Evolutionary conservation across 2,113 vertebrate genomes (phyloP).

Genomic region (Trachemys scripta): DNA sequence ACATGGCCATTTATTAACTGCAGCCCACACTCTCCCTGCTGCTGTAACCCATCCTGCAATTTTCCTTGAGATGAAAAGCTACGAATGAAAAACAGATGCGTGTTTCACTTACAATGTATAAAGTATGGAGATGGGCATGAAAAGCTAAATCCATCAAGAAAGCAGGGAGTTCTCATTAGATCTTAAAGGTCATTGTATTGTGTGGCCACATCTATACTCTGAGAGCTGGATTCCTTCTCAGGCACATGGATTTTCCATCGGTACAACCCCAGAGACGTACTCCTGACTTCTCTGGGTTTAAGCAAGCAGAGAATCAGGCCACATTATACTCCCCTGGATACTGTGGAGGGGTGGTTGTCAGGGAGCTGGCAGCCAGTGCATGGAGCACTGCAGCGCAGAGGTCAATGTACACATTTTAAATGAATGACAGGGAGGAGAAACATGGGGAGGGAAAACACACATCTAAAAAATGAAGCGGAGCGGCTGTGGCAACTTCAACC

Average conservation of each 20-base stretch:
- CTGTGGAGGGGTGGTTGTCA: slow-evolving; percentile 7
- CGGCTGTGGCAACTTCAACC: background rate
- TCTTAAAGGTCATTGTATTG: background rate
- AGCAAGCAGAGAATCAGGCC: slow-evolving; percentile 35
- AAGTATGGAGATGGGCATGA: slow-evolving; percentile 54
- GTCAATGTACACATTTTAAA: background rate
- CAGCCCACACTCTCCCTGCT: slow-evolving; percentile 45
- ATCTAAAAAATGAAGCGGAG: background rate
- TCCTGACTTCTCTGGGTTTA: slow-evolving; percentile 21
- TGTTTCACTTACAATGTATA: slow-evolving; percentile 53
- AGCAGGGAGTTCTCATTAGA: slow-evolving; percentile 36
- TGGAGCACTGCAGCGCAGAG: background rate
- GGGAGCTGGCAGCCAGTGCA: background rate
- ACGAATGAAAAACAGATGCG: slow-evolving; percentile 51
- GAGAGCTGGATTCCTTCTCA: background rate
- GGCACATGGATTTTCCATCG: background rate
- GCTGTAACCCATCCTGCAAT: slow-evolving; percentile 55
- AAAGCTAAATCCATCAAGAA: slow-evolving; percentile 56
- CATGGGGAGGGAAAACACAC: background rate
- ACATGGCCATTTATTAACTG: slow-evolving; percentile 65
- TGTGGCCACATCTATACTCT: background rate
- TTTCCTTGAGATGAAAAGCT: slow-evolving; percentile 67
- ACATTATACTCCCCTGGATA: slow-evolving; percentile 34
- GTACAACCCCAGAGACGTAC: background rate
- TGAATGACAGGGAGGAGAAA: background rate